Conservation (phyloP, 2,113 vertebrate species). For the Silurus asotus region DNA sequence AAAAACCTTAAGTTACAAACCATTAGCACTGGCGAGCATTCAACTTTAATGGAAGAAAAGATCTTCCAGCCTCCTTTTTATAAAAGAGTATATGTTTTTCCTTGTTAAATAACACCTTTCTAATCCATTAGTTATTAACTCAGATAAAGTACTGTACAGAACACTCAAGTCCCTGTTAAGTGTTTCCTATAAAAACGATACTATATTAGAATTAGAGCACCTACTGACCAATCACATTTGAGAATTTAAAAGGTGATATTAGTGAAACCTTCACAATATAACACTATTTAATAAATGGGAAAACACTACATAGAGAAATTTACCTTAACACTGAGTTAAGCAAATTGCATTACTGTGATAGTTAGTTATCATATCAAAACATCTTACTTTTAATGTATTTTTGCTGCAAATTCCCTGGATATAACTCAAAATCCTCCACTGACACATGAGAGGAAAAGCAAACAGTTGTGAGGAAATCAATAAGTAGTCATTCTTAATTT, state of each 20-base stretch:
- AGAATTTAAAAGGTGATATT: neutral
- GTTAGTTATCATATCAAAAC: neutral
- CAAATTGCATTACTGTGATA: neutral
- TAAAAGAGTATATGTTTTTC: too few relatives aligned
- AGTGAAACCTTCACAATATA: neutral
- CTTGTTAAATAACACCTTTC: neutral
- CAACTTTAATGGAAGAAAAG: too few relatives aligned
- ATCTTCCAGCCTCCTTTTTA: too few relatives aligned
- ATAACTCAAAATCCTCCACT: neutral
- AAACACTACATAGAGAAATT: neutral
- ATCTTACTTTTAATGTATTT: neutral
- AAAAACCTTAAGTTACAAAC: neutral
- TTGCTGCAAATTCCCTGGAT: neutral
- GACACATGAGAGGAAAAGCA: neutral
- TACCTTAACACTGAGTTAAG: neutral
- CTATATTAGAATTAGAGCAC: neutral
- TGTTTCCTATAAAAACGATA: neutral
- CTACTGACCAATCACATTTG: neutral
- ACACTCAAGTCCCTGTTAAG: neutral
- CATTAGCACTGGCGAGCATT: too few relatives aligned
- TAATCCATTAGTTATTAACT: neutral
- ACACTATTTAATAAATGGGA: neutral
- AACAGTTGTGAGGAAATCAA: conserved; percentile 2
- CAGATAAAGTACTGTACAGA: neutral
- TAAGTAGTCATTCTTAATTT: neutral